Conservation (phyloP, 2,113 vertebrate species). For the Illadopsis cleaveri region DNA sequence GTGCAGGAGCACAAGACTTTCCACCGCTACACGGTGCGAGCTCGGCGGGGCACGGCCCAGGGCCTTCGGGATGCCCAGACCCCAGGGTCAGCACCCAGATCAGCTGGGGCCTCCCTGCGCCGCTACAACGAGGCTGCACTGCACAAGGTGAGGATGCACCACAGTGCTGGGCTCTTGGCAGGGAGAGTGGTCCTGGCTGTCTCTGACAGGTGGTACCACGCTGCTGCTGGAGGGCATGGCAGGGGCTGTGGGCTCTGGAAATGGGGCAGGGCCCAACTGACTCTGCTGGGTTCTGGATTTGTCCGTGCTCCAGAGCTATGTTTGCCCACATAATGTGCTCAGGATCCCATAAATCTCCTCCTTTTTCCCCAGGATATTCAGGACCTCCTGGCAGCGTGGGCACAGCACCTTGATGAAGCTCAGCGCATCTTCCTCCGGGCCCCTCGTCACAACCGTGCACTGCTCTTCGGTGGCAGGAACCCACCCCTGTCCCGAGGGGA, state of each 20-base stretch:
- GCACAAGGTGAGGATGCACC: slow-evolving; percentile 74
- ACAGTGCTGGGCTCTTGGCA: neutral
- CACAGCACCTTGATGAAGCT: slow-evolving; percentile 78
- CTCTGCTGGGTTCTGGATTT: neutral
- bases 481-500: slow-evolving; percentile 80
- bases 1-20: slow-evolving; percentile 92
- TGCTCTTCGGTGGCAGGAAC: slow-evolving; percentile 81
- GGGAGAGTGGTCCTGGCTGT: neutral
- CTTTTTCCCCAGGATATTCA: slow-evolving; percentile 83
- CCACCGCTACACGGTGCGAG: slow-evolving; percentile 93
- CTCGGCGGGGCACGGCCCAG: slow-evolving; percentile 89
- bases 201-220: neutral
- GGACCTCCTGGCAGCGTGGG: slow-evolving; percentile 87
- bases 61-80: slow-evolving; percentile 84
- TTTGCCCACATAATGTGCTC: neutral
- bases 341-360: neutral
- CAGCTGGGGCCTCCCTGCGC: slow-evolving; percentile 88
- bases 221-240: neutral
- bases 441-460: slow-evolving; percentile 79
- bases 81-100: slow-evolving; percentile 77
- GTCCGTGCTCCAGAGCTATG: neutral
- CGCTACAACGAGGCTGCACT: slow-evolving; percentile 88
- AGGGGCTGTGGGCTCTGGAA: neutral
- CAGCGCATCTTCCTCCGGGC: slow-evolving; percentile 83
- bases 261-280: too few species aligned